Evolutionary conservation across 2,888 invertebrate genomes (phyloP).

Genomic region (Lamellibrachia satsuma): DNA sequence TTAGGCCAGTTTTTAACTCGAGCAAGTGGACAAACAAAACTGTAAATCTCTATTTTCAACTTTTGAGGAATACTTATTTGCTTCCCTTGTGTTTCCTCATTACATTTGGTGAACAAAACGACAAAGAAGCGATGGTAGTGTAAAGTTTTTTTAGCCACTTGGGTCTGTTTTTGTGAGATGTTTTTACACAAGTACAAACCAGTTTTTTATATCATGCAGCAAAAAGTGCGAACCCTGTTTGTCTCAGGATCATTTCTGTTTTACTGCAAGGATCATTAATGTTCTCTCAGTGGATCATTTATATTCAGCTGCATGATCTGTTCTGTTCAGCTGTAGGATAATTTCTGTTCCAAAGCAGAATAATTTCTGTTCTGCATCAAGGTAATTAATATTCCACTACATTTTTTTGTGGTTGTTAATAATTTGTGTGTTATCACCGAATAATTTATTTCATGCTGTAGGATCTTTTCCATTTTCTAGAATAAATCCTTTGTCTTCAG

Average conservation of each 20-base stretch:
- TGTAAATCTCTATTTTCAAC: no score
- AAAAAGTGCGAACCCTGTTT: background rate
- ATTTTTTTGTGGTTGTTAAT: background rate
- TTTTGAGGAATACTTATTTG: no score
- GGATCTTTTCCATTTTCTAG: background rate
- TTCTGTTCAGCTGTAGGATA: background rate
- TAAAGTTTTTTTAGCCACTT: no score
- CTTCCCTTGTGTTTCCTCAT: no score
- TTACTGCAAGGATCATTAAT: background rate
- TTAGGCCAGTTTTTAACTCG: no score
- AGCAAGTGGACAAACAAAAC: no score
- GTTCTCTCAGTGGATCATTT: background rate
- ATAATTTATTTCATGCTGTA: background rate
- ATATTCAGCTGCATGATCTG: background rate
- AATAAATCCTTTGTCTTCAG: no score
- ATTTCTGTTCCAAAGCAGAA: background rate
- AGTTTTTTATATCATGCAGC: no score
- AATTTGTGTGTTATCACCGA: background rate
- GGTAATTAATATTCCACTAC: background rate
- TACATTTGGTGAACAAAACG: no score
- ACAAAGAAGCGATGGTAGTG: no score
- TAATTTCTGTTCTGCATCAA: background rate
- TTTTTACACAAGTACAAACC: no score
- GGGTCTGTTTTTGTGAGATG: no score
- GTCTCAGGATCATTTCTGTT: background rate